Base-by-base conservation (phyloP, 1,140 invertebrate species). In the Aphelinus certus region DNA sequence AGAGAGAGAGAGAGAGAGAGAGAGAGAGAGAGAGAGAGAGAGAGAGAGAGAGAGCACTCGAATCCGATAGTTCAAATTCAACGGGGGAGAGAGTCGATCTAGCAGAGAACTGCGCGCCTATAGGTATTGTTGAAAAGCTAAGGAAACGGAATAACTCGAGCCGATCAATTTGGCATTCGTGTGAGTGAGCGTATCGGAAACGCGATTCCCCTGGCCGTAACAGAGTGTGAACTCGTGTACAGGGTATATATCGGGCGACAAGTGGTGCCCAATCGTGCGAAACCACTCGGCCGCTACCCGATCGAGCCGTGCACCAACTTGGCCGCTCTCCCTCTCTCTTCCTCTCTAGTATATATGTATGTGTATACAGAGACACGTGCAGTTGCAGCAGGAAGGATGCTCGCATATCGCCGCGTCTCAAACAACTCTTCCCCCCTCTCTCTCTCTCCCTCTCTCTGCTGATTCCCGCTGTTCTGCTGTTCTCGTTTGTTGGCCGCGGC, bases 201-300 rank as follows among this genome's bases (percentile, higher is more conserved):
- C 56, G 56, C 3, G 56, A 7, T 3, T 57, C 26, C 26, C 26
- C 26, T 26, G 26, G 56, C 4, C 3, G 10, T 4, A 3, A 60
- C 48, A 67, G 64, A 51, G 42, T 61, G 71, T 67, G 62, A 73
- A 73, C 64, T 67, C 71, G 42, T 67, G 64, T 55, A 67, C 48
- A 46, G 56, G 42, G 47, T 53, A n/a, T 26, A 26, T 26, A 26
- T 26, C 26, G 26, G 26, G 26, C 26, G 26, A 26, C 26, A 26
- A 26, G 55, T 56, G 42, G 9, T 56, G 1, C 46, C 47, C 71
- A 73, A 73, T 73, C 71, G 61, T 73, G 71, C 64, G 67, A 73
- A 73, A 73, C 45, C 46, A 60, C 42, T 10, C 60, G 53, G 51
- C 64, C 42, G 61, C 47, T 71, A 63, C 62, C 56, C 61, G 61